These are phyloP conservation scores for Prinia subflava DNA, from an alignment of 2,113 vertebrate species.

Conservation along the genomic window DNA sequence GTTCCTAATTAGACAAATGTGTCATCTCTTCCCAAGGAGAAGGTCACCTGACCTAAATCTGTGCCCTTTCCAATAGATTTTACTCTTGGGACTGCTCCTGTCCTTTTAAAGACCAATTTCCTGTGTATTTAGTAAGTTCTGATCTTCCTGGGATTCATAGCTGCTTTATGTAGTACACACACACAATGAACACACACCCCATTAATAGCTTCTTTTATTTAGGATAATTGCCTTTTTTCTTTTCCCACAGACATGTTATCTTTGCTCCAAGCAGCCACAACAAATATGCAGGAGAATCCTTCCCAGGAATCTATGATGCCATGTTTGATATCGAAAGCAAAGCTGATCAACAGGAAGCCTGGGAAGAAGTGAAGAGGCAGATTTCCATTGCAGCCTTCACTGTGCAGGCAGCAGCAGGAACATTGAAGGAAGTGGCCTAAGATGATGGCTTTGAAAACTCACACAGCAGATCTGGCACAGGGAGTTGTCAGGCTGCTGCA, in stretches of 20 bases:
- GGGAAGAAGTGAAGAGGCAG: constrained; percentile 88
- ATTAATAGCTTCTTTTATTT: neutral
- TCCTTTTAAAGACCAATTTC: neutral
- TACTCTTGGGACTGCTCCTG: neutral
- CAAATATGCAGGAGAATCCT: constrained; percentile 90
- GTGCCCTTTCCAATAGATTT: neutral
- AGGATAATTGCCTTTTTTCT: neutral
- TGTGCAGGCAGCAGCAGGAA: constrained; percentile 85
- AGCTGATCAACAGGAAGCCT: constrained; percentile 70
- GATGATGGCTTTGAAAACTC: neutral
- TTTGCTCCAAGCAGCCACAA: constrained; percentile 95
- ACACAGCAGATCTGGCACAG: neutral
- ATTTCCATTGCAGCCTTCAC: constrained; percentile 90
- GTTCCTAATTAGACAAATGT: neutral
- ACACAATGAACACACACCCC: accelerated
- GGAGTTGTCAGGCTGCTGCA: neutral
- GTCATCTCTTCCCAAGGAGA: neutral
- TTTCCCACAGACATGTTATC: constrained; percentile 81
- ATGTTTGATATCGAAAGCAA: constrained; percentile 85
- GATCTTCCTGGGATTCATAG: neutral
- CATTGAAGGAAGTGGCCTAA: constrained; percentile 73
- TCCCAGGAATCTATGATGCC: constrained; percentile 92
- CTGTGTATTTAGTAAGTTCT: neutral
- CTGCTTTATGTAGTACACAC: neutral
- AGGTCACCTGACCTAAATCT: neutral